A percentile compares a stretch with the other conserved stretches of the same genome.
phyloP scores from a whole-genome alignment of 2,113 vertebrate genomes.

The Ovibos moschatus region DNA sequence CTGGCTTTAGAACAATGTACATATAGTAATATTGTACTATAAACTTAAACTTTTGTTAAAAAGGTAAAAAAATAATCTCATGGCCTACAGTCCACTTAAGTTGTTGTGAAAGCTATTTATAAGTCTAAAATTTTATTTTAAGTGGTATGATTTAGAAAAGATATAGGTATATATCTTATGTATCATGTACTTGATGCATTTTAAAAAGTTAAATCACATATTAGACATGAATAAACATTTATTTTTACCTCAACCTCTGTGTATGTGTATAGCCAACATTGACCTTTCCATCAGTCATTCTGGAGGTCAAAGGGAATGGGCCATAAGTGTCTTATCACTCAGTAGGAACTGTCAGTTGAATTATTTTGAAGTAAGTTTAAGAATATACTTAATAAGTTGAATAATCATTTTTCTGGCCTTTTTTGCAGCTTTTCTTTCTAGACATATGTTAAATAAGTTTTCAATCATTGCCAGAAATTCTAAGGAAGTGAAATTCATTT shows the following conservation, averaged over 20 bases:
- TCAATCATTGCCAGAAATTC: slow-evolving; percentile 43
- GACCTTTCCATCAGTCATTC: not conserved
- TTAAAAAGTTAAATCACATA: not conserved
- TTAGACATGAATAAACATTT: not conserved
- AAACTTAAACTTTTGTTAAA: not conserved
- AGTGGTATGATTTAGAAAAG: not conserved
- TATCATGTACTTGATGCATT: not conserved
- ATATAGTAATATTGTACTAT: not conserved
- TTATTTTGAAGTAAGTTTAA: not conserved
- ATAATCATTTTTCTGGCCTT: not conserved
- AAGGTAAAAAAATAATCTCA: not conserved
- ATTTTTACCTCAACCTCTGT: not conserved
- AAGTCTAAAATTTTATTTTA: not conserved
- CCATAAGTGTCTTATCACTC: not conserved
- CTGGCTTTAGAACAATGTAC: not conserved
- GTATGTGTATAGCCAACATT: not conserved
- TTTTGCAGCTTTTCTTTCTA: slow-evolving; percentile 24
- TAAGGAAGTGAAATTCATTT: slow-evolving; percentile 29
- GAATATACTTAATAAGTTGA: not conserved
- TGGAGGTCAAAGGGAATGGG: not conserved
- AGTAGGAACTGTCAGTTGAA: not conserved
- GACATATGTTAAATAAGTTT: slow-evolving; percentile 42
- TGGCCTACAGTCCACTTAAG: not conserved
- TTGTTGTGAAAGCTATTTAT: not conserved
- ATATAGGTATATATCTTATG: not conserved